Conservation (phyloP, 2,888 invertebrate species). For the Nasonia oneida region DNA sequence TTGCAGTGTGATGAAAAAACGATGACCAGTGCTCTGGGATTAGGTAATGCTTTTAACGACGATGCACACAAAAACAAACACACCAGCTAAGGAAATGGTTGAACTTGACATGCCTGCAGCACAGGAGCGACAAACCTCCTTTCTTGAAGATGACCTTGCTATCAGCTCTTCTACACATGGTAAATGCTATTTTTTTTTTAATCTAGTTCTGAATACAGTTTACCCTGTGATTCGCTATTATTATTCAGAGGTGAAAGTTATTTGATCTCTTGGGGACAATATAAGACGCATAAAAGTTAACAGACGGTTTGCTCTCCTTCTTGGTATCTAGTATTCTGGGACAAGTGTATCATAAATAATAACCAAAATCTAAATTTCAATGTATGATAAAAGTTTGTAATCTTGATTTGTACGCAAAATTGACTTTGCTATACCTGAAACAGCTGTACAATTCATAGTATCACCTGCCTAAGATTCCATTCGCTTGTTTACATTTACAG, state of each 20-base stretch:
- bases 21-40: constrained; percentile 26
- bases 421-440: not conserved
- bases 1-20: constrained; percentile 29
- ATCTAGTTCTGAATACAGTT: not conserved
- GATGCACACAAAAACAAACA: constrained; percentile 52
- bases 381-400: not conserved
- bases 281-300: no score
- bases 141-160: constrained; percentile 57
- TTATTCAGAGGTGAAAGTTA: no score
- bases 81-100: constrained; percentile 44
- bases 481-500: not conserved
- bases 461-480: not conserved
- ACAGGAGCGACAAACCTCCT: constrained; percentile 39
- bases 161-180: constrained; percentile 57
- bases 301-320: not conserved
- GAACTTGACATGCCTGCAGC: constrained; percentile 40
- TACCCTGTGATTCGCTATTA: no score
- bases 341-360: not conserved
- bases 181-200: constrained; percentile 10
- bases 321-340: not conserved
- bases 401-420: not conserved
- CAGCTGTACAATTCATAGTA: not conserved
- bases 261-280: no score
- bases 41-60: constrained; percentile 21
- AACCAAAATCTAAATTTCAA: constrained; percentile 1